These are phyloP conservation scores for Phrynocephalus guinanensis DNA, from an alignment of 2,797 vertebrate species.

Conservation along the genomic window DNA sequence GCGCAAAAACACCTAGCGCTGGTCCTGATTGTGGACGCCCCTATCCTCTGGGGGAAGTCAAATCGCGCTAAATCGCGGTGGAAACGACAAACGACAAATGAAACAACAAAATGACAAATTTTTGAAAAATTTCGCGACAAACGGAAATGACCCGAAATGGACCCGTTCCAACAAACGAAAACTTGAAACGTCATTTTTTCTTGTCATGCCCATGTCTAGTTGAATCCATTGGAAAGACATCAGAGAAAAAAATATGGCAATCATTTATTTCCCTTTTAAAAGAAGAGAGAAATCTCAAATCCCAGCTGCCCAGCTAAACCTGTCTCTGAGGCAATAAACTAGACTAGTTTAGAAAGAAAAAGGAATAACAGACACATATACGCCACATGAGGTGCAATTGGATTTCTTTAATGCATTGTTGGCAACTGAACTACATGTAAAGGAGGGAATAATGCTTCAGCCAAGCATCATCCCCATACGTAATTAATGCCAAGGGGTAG, in stretches of 20 bases:
- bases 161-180: too few species aligned
- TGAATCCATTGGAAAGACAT: constrained; percentile 65
- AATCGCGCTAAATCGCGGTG: too few species aligned
- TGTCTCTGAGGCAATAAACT: constrained; percentile 48
- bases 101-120: too few species aligned
- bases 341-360: background rate
- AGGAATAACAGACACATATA: background rate
- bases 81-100: too few species aligned
- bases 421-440: background rate
- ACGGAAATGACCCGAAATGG: too few species aligned
- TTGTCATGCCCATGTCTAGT: too few species aligned
- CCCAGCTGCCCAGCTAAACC: constrained; percentile 63
- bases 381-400: background rate
- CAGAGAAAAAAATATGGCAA: constrained; percentile 62
- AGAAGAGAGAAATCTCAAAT: constrained; percentile 50
- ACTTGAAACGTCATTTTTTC: too few species aligned
- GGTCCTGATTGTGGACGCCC: too few species aligned
- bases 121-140: too few species aligned
- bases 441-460: background rate
- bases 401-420: background rate
- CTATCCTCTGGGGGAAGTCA: too few species aligned
- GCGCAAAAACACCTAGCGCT: too few species aligned
- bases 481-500: background rate
- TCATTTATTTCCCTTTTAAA: constrained; percentile 43
- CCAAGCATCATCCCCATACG: background rate